Conservation (phyloP, 2,797 vertebrate species). For the Rhyacichthys aspro region DNA sequence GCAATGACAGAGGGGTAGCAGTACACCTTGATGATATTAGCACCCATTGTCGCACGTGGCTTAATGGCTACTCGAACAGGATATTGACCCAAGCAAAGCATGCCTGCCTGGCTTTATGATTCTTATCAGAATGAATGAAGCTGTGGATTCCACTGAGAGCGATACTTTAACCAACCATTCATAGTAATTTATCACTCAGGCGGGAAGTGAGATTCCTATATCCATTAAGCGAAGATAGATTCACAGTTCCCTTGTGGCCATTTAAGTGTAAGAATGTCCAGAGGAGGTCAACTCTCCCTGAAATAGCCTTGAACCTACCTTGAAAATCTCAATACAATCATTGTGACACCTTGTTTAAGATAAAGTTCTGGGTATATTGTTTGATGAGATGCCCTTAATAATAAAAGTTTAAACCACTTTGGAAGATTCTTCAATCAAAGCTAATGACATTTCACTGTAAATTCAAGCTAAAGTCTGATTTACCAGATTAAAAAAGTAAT, state of each 20-base stretch:
- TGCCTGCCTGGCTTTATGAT: conserved; percentile 69
- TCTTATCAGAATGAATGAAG: conserved; percentile 77
- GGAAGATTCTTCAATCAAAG: background rate
- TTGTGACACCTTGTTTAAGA: conserved; percentile 31
- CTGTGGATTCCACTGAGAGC: conserved; percentile 59
- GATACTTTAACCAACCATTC: conserved; percentile 73
- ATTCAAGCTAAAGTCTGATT: background rate
- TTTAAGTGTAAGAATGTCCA: conserved; percentile 71
- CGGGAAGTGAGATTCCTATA: conserved; percentile 72
- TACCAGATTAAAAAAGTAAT: conserved; percentile 2
- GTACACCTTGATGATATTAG: conserved; percentile 71
- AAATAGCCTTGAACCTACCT: conserved; percentile 78
- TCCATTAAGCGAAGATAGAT: conserved; percentile 78
- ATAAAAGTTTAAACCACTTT: background rate
- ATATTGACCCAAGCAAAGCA: conserved; percentile 77
- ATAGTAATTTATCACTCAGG: conserved; percentile 76
- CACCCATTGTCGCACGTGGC: conserved; percentile 64
- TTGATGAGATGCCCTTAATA: background rate
- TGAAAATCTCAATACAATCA: conserved; percentile 60
- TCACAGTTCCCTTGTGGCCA: conserved; percentile 72
- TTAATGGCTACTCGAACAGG: conserved; percentile 75
- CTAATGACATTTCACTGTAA: background rate
- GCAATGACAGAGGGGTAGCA: conserved; percentile 66
- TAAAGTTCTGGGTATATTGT: conserved; percentile 6
- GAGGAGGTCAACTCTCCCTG: conserved; percentile 63